Conservation (phyloP, 2,888 invertebrate genomes). For the Trimorus sp. region DNA sequence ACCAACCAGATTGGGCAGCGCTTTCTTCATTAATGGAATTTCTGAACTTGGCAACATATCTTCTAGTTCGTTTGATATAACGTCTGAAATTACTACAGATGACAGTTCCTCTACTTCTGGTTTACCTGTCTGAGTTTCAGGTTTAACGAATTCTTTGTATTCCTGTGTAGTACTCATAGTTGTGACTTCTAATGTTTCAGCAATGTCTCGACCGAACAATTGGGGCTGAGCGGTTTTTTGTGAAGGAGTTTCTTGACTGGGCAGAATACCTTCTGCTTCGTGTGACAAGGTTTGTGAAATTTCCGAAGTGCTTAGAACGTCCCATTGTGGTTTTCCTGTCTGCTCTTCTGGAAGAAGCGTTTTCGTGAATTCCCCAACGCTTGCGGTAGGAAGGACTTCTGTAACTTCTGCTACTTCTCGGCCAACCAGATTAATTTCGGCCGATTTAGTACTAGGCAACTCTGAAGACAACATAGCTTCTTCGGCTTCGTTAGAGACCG, state of each 20-base stretch:
- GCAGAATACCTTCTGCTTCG: constrained; percentile 70
- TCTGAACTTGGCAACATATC: constrained; percentile 53
- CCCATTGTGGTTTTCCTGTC: constrained; percentile 72
- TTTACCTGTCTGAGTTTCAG: constrained; percentile 63
- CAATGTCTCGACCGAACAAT: constrained; percentile 78
- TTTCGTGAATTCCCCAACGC: constrained; percentile 69
- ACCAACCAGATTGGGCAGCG: constrained; percentile 75
- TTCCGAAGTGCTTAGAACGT: constrained; percentile 71
- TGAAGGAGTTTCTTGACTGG: constrained; percentile 33
- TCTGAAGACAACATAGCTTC: constrained; percentile 23
- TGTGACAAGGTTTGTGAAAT: constrained; percentile 69
- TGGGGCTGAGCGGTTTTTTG: constrained; percentile 66
- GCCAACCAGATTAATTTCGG: constrained; percentile 68
- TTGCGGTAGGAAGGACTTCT: constrained; percentile 72
- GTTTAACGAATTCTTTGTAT: constrained; percentile 62
- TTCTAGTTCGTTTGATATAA: constrained; percentile 68
- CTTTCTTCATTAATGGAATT: constrained; percentile 75
- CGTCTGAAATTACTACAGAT: constrained; percentile 65
- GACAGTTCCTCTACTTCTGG: constrained; percentile 64
- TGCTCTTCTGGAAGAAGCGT: constrained; percentile 69
- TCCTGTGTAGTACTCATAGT: constrained; percentile 69
- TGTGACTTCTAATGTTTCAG: constrained; percentile 73
- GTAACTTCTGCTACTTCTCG: constrained; percentile 80
- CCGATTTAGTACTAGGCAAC: constrained; percentile 45
- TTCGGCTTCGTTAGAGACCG: constrained; percentile 52